Percentiles rank a stretch among this genome's conserved stretches.
These are phyloP conservation scores for Protonibea diacanthus DNA, from an alignment of 2,797 vertebrate species.

Conservation along the genomic window DNA sequence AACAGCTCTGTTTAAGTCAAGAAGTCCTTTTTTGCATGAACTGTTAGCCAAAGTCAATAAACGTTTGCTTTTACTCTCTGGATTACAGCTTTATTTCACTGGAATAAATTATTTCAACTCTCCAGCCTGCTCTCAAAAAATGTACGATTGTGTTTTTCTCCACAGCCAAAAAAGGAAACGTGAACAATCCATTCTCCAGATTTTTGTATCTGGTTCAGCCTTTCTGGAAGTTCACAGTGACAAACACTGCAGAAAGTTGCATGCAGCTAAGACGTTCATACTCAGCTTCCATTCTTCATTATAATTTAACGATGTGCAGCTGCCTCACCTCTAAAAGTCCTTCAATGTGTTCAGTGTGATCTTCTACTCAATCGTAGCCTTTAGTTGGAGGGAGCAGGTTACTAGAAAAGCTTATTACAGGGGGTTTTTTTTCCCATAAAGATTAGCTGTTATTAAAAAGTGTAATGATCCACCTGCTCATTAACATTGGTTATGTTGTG, in stretches of 20 bases:
- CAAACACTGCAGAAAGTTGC: not conserved
- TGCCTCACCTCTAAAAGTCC: constrained; percentile 7
- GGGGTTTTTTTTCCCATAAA: not conserved
- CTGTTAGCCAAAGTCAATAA: not conserved
- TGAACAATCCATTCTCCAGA: constrained; percentile 4
- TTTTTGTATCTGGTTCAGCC: constrained; percentile 14
- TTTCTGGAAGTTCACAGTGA: constrained; percentile 6
- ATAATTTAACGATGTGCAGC: constrained; percentile 32
- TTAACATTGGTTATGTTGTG: constrained; percentile 23
- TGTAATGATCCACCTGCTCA: constrained; percentile 26
- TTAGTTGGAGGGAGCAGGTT: constrained; percentile 3
- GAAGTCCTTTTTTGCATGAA: not conserved
- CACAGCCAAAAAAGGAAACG: constrained; percentile 7
- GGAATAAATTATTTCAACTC: not conserved
- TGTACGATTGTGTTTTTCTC: not conserved
- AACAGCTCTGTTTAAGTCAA: too few species aligned
- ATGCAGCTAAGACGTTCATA: not conserved
- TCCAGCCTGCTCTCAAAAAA: constrained; percentile 15
- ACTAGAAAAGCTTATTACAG: constrained; percentile 4
- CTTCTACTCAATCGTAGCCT: constrained; percentile 27
- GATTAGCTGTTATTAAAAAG: constrained; percentile 28
- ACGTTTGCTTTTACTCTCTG: not conserved
- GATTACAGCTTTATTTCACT: not conserved
- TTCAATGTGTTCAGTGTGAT: constrained; percentile 29
- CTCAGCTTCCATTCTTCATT: constrained; percentile 12